Evolutionary conservation across 2,888 invertebrate species (phyloP).

Genomic region (Dicyrtoma fusca): DNA sequence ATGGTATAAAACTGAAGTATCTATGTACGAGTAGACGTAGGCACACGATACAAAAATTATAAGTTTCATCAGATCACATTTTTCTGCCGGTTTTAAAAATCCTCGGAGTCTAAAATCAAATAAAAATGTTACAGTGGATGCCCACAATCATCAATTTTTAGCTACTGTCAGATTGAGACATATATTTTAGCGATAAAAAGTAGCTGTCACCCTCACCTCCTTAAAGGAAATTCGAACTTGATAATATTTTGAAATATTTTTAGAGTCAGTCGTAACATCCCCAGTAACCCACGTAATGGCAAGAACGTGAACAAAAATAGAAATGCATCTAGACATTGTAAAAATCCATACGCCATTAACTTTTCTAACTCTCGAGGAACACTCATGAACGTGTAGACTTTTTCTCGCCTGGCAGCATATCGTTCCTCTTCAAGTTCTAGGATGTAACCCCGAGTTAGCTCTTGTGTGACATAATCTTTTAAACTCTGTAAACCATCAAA

Average conservation of each 20-base stretch:
- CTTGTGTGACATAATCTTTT: conserved; percentile 74
- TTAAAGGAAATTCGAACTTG: conserved; percentile 21
- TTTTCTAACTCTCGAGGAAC: conserved; percentile 90
- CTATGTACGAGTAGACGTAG: conserved; percentile 85
- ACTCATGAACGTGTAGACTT: conserved; percentile 95
- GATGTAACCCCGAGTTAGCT: conserved; percentile 88
- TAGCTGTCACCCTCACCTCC: conserved; percentile 5
- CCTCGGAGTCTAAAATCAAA: conserved; percentile 62
- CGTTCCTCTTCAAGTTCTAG: conserved; percentile 94
- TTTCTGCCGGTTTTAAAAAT: conserved; percentile 82
- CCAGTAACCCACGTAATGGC: conserved; percentile 87
- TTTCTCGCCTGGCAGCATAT: conserved; percentile 89
- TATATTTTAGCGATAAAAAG: too few relatives aligned
- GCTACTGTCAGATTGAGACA: too few relatives aligned
- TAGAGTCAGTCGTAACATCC: conserved; percentile 73
- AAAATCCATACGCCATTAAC: conserved; percentile 90
- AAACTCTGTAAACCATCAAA: conserved; percentile 58
- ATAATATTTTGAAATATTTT: conserved; percentile 61
- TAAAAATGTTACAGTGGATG: too few relatives aligned
- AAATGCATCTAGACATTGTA: conserved; percentile 96
- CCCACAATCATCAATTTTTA: too few relatives aligned
- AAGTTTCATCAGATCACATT: conserved; percentile 95
- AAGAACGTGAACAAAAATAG: conserved; percentile 96
- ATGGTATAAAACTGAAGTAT: conserved; percentile 98
- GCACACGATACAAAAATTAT: conserved; percentile 81